phyloP scores from a whole-genome alignment of 2,797 vertebrate species.

The Hyperoplus immaculatus region DNA sequence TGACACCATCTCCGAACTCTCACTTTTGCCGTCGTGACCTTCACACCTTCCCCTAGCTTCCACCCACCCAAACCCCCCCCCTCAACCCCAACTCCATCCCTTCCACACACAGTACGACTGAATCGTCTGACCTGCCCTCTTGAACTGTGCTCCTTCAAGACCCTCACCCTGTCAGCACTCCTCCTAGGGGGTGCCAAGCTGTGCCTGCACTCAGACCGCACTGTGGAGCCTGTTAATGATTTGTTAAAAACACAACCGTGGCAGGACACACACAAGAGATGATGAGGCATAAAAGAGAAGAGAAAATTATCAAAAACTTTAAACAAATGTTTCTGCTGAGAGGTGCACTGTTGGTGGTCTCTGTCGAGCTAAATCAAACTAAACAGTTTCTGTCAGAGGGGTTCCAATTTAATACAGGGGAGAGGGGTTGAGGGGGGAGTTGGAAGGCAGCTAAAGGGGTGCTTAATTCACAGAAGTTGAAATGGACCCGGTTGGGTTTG shows the following conservation, averaged over 20 bases:
- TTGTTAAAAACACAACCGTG: constrained; percentile 81
- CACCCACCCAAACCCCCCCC: constrained; percentile 28
- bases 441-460: constrained; percentile 38
- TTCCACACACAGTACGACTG: constrained; percentile 57
- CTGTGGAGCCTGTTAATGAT: constrained; percentile 76
- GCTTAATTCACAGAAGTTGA: constrained; percentile 64
- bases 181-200: constrained; percentile 66
- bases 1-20: constrained; percentile 82
- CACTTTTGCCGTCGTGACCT: constrained; percentile 79
- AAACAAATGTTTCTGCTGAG: constrained; percentile 81
- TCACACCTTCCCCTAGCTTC: constrained; percentile 63
- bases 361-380: constrained; percentile 78
- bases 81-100: constrained; percentile 27
- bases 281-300: constrained; percentile 63
- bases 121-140: constrained; percentile 75
- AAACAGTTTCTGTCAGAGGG: constrained; percentile 74
- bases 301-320: constrained; percentile 72
- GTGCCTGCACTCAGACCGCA: constrained; percentile 51
- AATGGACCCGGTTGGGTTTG: constrained; percentile 61
- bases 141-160: constrained; percentile 74
- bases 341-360: constrained; percentile 83
- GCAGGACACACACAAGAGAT: constrained; percentile 52
- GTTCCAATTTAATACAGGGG: constrained; percentile 55
- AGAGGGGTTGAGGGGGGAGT: constrained; percentile 20
- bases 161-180: constrained; percentile 80